Evolutionary conservation across 2,113 vertebrate species (phyloP), one percentile per base, ranked within the genome.

Genomic region (Parotia lawesii): DNA sequence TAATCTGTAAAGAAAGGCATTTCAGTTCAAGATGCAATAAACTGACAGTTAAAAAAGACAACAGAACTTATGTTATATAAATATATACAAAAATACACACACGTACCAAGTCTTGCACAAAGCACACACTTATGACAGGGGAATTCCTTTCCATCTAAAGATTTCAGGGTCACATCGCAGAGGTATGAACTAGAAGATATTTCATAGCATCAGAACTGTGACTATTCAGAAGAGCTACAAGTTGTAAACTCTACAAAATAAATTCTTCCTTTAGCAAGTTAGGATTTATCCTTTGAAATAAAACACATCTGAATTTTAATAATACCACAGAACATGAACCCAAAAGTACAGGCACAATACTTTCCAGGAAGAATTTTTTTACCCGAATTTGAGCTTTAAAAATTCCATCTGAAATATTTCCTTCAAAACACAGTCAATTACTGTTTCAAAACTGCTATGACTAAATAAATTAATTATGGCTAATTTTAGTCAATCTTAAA

Each of bases 81-180:
- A 24, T 62, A 35, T 33, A 74, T 62, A 66, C 27, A 61, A 10
- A 92, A 83, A 84, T 65, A 87, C 51, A 40, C 57, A 50, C 37
- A 97, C 98, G 96, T 97, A 99, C 99, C 99, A 66, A 99, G 98
- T 97, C 99, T 98, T 80, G 99, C 99, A 97, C 99, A 99, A 85
- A 99, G 98, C 60, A 99, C 98, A 97, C 99, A 98, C 95, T 99
- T 99, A 97, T 99, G 99, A 95, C 99, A 99, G 2, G 98, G 98
- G 95, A 99, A 99, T 96, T 99, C 99, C 93, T 98, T 99, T 86
- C 99, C 99, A 96, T 99, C 99, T 93, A 98, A 97, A 89, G 99
- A 99, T 94, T 98, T 99, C 94, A 99, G 96, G 69, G 98, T 99
- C 78, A 99, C 99, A 89, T 99, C 99, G 97, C 98, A 99, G 21